These are phyloP conservation scores for Crioceris asparagi DNA, from an alignment of 2,888 invertebrate species.

Conservation along the genomic window DNA sequence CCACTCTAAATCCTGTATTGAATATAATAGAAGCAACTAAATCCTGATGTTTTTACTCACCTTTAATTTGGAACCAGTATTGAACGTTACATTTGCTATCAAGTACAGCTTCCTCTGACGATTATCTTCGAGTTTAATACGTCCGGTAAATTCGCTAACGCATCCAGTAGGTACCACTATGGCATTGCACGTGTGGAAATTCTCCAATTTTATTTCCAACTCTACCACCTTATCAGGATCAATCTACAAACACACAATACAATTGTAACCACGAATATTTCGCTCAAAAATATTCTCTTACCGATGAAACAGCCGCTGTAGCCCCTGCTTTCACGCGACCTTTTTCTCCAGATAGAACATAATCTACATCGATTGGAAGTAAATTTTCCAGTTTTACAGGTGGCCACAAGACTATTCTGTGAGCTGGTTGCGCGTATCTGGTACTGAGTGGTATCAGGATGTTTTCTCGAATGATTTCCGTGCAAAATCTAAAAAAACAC, in stretches of 20 bases:
- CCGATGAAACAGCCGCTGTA: slow-evolving; percentile 29
- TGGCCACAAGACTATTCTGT: slow-evolving; percentile 74
- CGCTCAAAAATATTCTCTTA: slow-evolving; percentile 16
- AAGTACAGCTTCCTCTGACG: slow-evolving; percentile 64
- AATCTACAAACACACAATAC: slow-evolving; percentile 39
- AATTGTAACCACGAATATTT: not conserved
- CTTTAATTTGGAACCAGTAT: slow-evolving; percentile 34
- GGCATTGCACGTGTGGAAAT: slow-evolving; percentile 47
- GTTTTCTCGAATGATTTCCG: slow-evolving; percentile 66
- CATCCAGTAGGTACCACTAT: slow-evolving; percentile 29
- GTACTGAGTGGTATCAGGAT: slow-evolving; percentile 41
- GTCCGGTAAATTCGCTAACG: slow-evolving; percentile 27
- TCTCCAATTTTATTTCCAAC: slow-evolving; percentile 69
- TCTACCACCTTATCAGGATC: slow-evolving; percentile 64
- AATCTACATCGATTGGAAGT: slow-evolving; percentile 71
- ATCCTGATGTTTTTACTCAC: slow-evolving; percentile 26
- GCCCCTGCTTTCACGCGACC: slow-evolving; percentile 31
- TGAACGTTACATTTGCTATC: slow-evolving; percentile 43
- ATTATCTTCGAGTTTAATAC: slow-evolving; percentile 63
- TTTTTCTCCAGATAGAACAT: slow-evolving; percentile 40
- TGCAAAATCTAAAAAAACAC: slow-evolving; percentile 51
- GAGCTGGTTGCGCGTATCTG: slow-evolving; percentile 58
- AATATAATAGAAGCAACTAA: too few relatives aligned
- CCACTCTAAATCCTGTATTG: too few relatives aligned
- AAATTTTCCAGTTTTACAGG: slow-evolving; percentile 80